These are phyloP conservation scores for Heliopora coerulea DNA, from an alignment of 92 coral and sea anemone species.

Conservation along the genomic window DNA sequence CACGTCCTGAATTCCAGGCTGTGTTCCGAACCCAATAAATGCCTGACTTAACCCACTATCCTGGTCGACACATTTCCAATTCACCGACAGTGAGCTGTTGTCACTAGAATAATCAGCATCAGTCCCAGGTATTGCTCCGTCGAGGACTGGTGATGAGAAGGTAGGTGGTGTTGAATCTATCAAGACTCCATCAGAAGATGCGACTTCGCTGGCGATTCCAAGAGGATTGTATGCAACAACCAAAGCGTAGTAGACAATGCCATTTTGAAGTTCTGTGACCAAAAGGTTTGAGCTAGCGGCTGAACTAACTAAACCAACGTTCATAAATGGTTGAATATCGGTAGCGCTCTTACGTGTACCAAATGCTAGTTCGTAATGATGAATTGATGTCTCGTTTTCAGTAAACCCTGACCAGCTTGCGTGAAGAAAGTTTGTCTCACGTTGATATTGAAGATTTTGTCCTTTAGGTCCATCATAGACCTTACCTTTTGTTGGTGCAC, in stretches of 20 bases:
- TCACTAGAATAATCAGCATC: slow-evolving; percentile 50
- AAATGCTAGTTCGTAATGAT: slow-evolving; percentile 76
- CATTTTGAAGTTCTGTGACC: slow-evolving; percentile 66
- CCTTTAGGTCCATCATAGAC: slow-evolving; percentile 72
- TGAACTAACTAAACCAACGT: slow-evolving; percentile 70
- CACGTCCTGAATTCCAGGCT: slow-evolving; percentile 78
- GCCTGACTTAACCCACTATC: slow-evolving; percentile 64
- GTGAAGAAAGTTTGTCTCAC: slow-evolving; percentile 70
- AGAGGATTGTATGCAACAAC: slow-evolving; percentile 77
- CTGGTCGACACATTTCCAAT: slow-evolving; percentile 75
- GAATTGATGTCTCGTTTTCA: slow-evolving; percentile 74
- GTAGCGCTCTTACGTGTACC: slow-evolving; percentile 66
- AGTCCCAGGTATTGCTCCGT: slow-evolving; percentile 55
- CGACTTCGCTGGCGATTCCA: slow-evolving; percentile 73
- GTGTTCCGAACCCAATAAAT: slow-evolving; percentile 79
- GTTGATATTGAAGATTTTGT: slow-evolving; percentile 55
- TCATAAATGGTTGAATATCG: slow-evolving; percentile 75
- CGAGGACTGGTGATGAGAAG: slow-evolving; percentile 59
- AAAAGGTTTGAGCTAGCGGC: slow-evolving; percentile 74
- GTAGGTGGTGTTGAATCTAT: slow-evolving; percentile 83
- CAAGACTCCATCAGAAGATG: slow-evolving; percentile 77
- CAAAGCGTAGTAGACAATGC: slow-evolving; percentile 72
- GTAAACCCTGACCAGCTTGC: slow-evolving; percentile 83
- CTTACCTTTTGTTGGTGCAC: slow-evolving; percentile 69
- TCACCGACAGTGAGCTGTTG: slow-evolving; percentile 45